These are phyloP conservation scores for Andrena dorsata DNA, from an alignment of 2,888 invertebrate genomes.

Conservation along the genomic window DNA sequence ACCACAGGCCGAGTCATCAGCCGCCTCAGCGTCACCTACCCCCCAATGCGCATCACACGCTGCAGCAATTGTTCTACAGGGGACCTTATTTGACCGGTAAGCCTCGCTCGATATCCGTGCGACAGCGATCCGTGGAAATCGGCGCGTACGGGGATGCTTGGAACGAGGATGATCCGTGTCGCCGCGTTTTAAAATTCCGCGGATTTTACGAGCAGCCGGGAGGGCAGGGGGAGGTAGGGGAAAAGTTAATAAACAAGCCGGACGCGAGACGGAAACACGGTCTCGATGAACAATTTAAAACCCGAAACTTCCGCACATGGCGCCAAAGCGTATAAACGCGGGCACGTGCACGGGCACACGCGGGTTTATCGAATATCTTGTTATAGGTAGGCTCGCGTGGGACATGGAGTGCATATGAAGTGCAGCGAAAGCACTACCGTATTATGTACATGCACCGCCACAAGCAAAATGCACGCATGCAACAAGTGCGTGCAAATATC, in stretches of 20 bases:
- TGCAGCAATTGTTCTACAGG: slow-evolving; percentile 93
- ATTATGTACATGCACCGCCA: slow-evolving; percentile 80
- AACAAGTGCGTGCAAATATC: slow-evolving; percentile 84
- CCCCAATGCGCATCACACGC: slow-evolving; percentile 82
- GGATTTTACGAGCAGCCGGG: slow-evolving; percentile 5
- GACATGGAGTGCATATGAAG: slow-evolving; percentile 84
- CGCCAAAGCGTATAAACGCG: slow-evolving; percentile 72
- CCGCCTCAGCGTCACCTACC: slow-evolving; percentile 83
- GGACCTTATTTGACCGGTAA: slow-evolving; percentile 93
- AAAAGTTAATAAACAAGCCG: slow-evolving; percentile 70
- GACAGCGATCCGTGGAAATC: too few species aligned
- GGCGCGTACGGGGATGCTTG: too few species aligned
- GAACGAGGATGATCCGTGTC: background rate
- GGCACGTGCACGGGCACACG: slow-evolving; percentile 70
- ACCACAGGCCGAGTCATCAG: slow-evolving; percentile 88
- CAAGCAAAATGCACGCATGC: slow-evolving; percentile 81
- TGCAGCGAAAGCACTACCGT: slow-evolving; percentile 82
- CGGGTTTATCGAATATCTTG: slow-evolving; percentile 80
- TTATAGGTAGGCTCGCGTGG: slow-evolving; percentile 81
- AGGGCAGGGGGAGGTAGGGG: background rate
- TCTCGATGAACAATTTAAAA: slow-evolving; percentile 76
- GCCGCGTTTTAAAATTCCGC: slow-evolving; percentile 4
- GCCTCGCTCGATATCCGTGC: slow-evolving; percentile 35
- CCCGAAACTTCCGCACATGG: slow-evolving; percentile 75
- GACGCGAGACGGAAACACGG: slow-evolving; percentile 65